A percentile compares a stretch with the other conserved stretches of the same genome.
Conservation (phyloP, 2,113 vertebrate genomes). For the Mola mola region DNA sequence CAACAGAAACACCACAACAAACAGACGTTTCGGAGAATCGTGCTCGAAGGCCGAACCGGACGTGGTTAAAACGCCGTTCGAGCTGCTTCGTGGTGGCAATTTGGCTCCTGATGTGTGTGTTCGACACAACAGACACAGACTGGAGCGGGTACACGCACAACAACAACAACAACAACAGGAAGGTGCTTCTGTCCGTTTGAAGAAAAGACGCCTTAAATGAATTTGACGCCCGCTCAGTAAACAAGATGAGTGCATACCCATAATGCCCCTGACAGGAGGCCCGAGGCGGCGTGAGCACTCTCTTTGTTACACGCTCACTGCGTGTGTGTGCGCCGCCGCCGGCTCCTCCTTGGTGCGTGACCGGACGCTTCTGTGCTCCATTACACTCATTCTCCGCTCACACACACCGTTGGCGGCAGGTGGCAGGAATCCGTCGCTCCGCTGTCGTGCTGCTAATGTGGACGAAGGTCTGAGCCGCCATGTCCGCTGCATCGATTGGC, state of each 20-base stretch:
- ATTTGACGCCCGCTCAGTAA: constrained; percentile 27
- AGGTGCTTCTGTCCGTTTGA: constrained; percentile 2
- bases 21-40: too few relatives aligned
- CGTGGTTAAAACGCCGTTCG: too few relatives aligned
- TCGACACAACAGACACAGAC: constrained; percentile 3
- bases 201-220: constrained; percentile 39
- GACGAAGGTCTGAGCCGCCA: constrained; percentile 46
- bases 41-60: too few relatives aligned
- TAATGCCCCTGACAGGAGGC: constrained; percentile 40
- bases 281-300: constrained; percentile 62
- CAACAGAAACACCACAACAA: too few relatives aligned
- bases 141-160: constrained; percentile 33
- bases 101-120: constrained; percentile 68
- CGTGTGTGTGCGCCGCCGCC: constrained; percentile 73
- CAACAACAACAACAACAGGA: neutral
- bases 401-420: constrained; percentile 78
- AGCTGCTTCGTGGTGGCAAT: constrained; percentile 65
- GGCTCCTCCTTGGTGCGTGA: constrained; percentile 94
- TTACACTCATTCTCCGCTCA: constrained; percentile 3
- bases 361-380: constrained; percentile 76
- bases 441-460: constrained; percentile 61
- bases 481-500: constrained; percentile 47
- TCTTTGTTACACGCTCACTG: constrained; percentile 48
- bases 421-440: constrained; percentile 63
- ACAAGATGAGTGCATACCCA: constrained; percentile 45